Evolutionary conservation across 2,888 invertebrate genomes (phyloP), one percentile per base, ranked within the genome.

Genomic region (Ferrisia virgata): DNA sequence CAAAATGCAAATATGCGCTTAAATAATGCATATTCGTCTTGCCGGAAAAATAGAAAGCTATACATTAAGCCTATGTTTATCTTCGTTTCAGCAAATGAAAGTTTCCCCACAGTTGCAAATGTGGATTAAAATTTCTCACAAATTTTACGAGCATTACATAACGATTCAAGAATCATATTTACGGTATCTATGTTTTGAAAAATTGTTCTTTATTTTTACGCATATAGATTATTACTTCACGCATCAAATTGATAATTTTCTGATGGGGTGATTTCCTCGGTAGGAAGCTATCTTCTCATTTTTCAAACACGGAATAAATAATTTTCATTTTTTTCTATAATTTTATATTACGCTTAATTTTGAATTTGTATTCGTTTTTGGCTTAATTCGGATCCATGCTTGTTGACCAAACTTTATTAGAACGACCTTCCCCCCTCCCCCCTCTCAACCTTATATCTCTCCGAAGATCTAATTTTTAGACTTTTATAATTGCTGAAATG

Each of bases 21-120:
- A 58, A 81, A 81, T 81, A 58, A 81, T 64, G 81, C 81, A 81
- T 81, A 81, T 81, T 81, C 81, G 81, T 81, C 28, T 81, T 53
- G 64, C 36, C 15, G 33, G 58, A 81, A 81, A 81, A 81, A 81
- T 81, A 33, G 58, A 58, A 58, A 81, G 33, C 53, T 28, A 53
- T 81, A 31, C 47, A 47, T 28, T 47, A n/a, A 79, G 28, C 79
- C 40, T 40, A 2, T 72, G 72, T 72, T 72, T 72, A 33, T 72
- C 33, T 72, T 72, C 33, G 72, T 33, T 72, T n/a, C 33, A 33
- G 33, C 33, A 72, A 72, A 72, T n/a, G 31, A n/a, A 72, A 72
- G 33, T 72, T 72, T 72, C 72, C 33, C 33, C 72, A n/a, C 13
- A n/a, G 72, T 72, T 22, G 31, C 72, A 28, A 33, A 33, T 72